Percentiles rank a stretch among this genome's conserved stretches.
These are phyloP conservation scores for Helogale parvula DNA, from an alignment of 2,113 vertebrate species.

Conservation along the genomic window DNA sequence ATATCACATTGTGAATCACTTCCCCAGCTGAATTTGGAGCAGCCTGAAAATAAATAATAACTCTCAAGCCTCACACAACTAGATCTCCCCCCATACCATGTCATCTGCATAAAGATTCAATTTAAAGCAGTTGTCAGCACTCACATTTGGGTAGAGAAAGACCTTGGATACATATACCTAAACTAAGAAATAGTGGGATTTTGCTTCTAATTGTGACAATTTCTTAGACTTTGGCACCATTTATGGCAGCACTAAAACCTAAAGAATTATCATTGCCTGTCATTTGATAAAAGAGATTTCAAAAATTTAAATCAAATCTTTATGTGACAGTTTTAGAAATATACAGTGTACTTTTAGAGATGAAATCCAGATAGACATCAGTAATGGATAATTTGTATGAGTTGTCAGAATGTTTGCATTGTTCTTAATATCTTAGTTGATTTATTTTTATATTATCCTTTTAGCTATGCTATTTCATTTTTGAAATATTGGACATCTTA, in stretches of 20 bases:
- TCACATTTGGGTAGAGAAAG: not conserved
- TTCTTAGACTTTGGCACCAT: not conserved
- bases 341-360: not conserved
- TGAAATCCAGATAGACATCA: not conserved
- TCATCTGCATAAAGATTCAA: not conserved
- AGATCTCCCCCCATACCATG: not conserved
- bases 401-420: not conserved
- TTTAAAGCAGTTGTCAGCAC: not conserved
- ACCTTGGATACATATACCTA: not conserved
- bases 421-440: conserved; percentile 12
- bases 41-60: not conserved
- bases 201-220: not conserved
- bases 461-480: conserved; percentile 22
- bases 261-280: not conserved
- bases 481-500: conserved; percentile 46
- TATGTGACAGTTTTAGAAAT: not conserved
- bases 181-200: not conserved
- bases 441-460: conserved; percentile 62
- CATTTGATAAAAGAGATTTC: not conserved
- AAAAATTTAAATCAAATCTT: not conserved
- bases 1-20: not conserved
- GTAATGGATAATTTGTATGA: not conserved
- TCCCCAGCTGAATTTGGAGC: not conserved
- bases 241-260: not conserved
- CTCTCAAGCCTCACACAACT: not conserved